These are phyloP conservation scores for Coracias cyanogaster DNA, from an alignment of 2,797 vertebrate genomes.

Conservation along the genomic window DNA sequence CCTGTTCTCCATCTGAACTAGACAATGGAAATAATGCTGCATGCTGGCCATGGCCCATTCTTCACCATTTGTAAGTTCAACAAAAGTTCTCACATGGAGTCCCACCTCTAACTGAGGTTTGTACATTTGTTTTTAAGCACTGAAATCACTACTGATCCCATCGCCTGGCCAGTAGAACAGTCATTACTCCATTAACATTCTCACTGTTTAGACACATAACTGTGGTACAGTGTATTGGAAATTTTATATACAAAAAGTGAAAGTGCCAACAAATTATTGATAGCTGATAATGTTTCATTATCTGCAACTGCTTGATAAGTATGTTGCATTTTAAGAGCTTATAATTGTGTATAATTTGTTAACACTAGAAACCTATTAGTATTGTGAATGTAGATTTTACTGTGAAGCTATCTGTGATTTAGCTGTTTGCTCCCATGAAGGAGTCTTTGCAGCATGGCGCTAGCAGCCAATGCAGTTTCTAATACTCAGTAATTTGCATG, in stretches of 20 bases:
- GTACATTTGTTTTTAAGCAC: constrained; percentile 88
- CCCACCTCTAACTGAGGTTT: constrained; percentile 85
- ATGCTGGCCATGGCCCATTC: constrained; percentile 89
- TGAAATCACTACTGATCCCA: constrained; percentile 88
- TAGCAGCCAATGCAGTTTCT: constrained; percentile 89
- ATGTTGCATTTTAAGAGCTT: constrained; percentile 93
- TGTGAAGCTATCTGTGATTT: constrained; percentile 93
- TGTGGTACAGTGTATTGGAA: constrained; percentile 90
- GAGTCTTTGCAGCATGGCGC: constrained; percentile 89
- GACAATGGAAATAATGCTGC: constrained; percentile 89
- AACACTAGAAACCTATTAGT: constrained; percentile 93
- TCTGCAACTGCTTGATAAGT: constrained; percentile 90
- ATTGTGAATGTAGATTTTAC: constrained; percentile 93
- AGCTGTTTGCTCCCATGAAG: constrained; percentile 88
- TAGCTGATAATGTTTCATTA: constrained; percentile 91
- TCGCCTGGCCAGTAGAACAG: constrained; percentile 90
- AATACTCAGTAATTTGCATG: constrained; percentile 92
- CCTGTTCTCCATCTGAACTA: constrained; percentile 90
- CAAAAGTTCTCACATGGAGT: constrained; percentile 88
- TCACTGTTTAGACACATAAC: constrained; percentile 90
- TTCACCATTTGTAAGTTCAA: constrained; percentile 88
- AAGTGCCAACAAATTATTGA: constrained; percentile 92
- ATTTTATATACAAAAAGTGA: constrained; percentile 90
- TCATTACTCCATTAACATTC: constrained; percentile 91
- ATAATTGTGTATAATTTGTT: constrained; percentile 93